Conservation (phyloP, 2,888 invertebrate species). For the Dysmachus trigonus region DNA sequence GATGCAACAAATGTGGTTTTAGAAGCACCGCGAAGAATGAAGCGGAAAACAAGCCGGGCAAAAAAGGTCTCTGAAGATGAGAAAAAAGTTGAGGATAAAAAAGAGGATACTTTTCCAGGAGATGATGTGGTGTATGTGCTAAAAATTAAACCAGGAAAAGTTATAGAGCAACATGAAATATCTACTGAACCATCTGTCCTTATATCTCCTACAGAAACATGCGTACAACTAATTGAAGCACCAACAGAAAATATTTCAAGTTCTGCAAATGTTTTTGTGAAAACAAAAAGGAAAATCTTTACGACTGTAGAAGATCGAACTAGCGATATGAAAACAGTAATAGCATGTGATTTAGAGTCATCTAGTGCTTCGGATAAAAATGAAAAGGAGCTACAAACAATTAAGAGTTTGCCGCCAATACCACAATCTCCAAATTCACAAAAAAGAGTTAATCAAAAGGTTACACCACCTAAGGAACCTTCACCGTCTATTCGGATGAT, state of each 20-base stretch:
- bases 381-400: conserved; percentile 34
- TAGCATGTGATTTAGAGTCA: conserved; percentile 49
- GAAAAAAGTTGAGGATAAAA: conserved; percentile 56
- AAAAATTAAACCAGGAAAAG: conserved; percentile 61
- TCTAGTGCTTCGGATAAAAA: conserved; percentile 50
- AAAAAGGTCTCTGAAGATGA: conserved; percentile 51
- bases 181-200: conserved; percentile 39
- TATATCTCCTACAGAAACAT: conserved; percentile 54
- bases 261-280: conserved; percentile 75
- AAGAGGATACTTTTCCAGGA: conserved; percentile 54
- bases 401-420: conserved; percentile 66
- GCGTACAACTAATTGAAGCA: conserved; percentile 52
- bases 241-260: conserved; percentile 50
- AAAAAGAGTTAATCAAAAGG: conserved; percentile 63
- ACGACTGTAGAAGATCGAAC: conserved; percentile 70
- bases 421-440: conserved; percentile 69
- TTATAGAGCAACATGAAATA: conserved; percentile 56
- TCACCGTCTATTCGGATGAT: conserved; percentile 76
- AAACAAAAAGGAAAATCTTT: conserved; percentile 82
- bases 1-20: conserved; percentile 56
- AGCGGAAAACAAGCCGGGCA: conserved; percentile 61
- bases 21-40: conserved; percentile 62
- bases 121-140: conserved; percentile 61
- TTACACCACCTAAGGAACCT: conserved; percentile 69
- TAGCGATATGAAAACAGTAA: conserved; percentile 25